A percentile compares a stretch with the other conserved stretches of the same genome.
phyloP scores from a whole-genome alignment of 2,888 invertebrate genomes.

The Halocaridina rubra region DNA sequence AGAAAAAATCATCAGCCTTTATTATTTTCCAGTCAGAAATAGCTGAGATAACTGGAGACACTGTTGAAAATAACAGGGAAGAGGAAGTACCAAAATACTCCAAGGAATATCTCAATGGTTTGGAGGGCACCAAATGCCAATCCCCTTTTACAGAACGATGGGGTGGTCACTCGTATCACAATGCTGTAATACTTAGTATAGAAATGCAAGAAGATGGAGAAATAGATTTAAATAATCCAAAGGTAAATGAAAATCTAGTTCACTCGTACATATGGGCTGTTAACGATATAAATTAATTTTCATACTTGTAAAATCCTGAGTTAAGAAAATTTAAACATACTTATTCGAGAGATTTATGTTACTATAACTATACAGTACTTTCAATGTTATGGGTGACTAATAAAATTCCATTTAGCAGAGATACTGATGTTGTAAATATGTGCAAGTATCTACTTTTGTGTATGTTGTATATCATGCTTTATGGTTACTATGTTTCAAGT shows the following conservation, averaged over 20 bases:
- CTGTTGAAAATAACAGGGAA: neutral
- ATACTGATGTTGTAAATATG: neutral
- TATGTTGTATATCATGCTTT: neutral
- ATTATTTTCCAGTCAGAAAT: slow-evolving; percentile 47
- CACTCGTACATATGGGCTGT: too few species aligned
- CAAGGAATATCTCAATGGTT: slow-evolving; percentile 72
- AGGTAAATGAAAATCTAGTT: too few species aligned
- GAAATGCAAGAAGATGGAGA: slow-evolving; percentile 27
- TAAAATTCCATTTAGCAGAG: too few species aligned
- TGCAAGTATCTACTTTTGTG: neutral
- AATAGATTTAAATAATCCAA: slow-evolving; percentile 33
- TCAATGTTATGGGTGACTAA: too few species aligned
- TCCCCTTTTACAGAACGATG: slow-evolving; percentile 68
- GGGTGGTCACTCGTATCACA: slow-evolving; percentile 69
- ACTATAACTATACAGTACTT: too few species aligned
- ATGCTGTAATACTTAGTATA: slow-evolving; percentile 68
- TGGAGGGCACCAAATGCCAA: slow-evolving; percentile 68
- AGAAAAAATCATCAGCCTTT: neutral
- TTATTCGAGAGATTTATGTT: too few species aligned
- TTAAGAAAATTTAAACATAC: too few species aligned
- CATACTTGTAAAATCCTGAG: too few species aligned
- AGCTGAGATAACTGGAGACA: slow-evolving; percentile 18
- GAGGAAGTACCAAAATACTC: neutral
- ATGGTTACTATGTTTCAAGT: neutral
- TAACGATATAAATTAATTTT: too few species aligned